phyloP scores from a whole-genome alignment of 2,113 vertebrate species.

The Hepsetus odoe region DNA sequence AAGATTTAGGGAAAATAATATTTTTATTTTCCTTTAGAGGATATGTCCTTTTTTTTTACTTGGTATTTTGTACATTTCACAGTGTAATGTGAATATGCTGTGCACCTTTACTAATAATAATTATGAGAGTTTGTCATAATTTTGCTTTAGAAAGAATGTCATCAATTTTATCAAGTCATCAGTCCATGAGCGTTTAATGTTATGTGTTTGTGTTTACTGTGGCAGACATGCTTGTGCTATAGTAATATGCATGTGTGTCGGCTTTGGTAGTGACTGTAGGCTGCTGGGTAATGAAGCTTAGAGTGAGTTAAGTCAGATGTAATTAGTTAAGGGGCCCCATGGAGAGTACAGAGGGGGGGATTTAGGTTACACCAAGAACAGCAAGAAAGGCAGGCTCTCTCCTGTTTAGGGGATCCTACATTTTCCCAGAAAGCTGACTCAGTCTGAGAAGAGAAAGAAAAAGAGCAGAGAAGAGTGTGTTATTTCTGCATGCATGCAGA shows the following conservation, averaged over 20 bases:
- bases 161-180: background rate
- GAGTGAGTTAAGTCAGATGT: background rate
- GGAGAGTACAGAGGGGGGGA: background rate
- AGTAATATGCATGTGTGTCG: background rate
- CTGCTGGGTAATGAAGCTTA: slow-evolving; percentile 30
- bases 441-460: background rate
- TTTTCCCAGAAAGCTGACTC: slow-evolving; percentile 16
- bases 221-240: background rate
- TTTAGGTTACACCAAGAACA: background rate
- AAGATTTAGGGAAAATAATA: too few species aligned
- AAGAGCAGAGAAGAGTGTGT: background rate
- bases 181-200: background rate
- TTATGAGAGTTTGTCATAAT: too few species aligned
- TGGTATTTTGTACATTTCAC: too few species aligned
- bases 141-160: too few species aligned
- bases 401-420: slow-evolving; percentile 24
- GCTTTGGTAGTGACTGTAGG: background rate
- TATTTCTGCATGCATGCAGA: background rate
- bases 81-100: too few species aligned
- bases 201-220: background rate
- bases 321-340: slow-evolving; percentile 2
- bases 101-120: too few species aligned
- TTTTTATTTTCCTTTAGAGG: too few species aligned
- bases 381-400: background rate
- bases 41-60: too few species aligned